These are phyloP conservation scores for Ectropis crepuscularia DNA, from an alignment of 2,888 invertebrate species.

Conservation along the genomic window DNA sequence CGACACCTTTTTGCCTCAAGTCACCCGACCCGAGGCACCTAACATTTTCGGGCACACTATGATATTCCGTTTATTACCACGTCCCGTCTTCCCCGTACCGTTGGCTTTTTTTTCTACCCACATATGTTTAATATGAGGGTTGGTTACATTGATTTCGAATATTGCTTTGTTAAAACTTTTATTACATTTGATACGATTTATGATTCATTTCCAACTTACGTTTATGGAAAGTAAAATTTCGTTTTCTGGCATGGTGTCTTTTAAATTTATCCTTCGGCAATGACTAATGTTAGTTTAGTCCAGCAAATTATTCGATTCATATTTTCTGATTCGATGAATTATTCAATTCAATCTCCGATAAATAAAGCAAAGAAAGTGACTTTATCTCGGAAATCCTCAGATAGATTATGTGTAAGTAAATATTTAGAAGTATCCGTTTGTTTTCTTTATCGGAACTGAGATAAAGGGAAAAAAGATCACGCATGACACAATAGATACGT, in stretches of 20 bases:
- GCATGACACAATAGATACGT: conserved; percentile 30
- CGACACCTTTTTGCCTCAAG: conserved; percentile 54
- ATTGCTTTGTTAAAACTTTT: conserved; percentile 55
- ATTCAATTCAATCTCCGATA: conserved; percentile 16
- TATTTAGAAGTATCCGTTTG: conserved; percentile 41
- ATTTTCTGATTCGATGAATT: too few species aligned
- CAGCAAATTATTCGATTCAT: conserved; percentile 36
- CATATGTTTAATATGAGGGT: conserved; percentile 67
- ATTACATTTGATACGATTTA: conserved; percentile 36
- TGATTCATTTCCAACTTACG: conserved; percentile 15
- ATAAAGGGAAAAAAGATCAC: conserved; percentile 35
- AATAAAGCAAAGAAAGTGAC: conserved; percentile 28
- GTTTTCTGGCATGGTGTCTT: conserved; percentile 28
- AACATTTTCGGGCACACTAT: conserved; percentile 58
- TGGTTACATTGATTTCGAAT: conserved; percentile 57
- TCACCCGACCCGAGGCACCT: conserved; percentile 41
- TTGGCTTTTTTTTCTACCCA: conserved; percentile 68
- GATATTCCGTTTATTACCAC: conserved; percentile 68
- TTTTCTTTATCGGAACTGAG: conserved; percentile 43
- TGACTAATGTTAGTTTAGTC: conserved; percentile 30
- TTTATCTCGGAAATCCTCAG: conserved; percentile 29
- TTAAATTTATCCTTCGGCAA: conserved; percentile 36
- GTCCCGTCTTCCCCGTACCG: conserved; percentile 50
- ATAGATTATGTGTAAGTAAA: conserved; percentile 31
- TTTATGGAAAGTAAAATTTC: conserved; percentile 33